These are phyloP conservation scores for Ondatra zibethicus DNA, from an alignment of 2,113 vertebrate genomes.

Conservation along the genomic window DNA sequence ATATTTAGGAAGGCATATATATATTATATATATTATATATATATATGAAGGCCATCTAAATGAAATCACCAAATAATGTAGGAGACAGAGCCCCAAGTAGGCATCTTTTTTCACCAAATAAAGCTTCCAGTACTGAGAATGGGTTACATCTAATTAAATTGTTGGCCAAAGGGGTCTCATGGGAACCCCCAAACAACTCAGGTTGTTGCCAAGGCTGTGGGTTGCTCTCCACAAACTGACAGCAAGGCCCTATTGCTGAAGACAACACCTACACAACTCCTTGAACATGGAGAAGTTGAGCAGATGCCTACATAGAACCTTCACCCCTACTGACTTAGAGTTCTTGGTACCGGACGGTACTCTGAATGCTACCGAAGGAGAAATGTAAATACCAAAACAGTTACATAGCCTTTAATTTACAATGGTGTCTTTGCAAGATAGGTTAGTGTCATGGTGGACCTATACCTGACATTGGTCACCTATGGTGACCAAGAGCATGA, in stretches of 20 bases:
- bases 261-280: neutral
- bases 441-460: neutral
- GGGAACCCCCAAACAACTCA: neutral
- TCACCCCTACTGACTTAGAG: neutral
- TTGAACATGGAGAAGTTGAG: neutral
- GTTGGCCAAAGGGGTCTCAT: neutral
- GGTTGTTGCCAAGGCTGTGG: neutral
- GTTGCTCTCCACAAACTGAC: neutral
- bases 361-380: neutral
- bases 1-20: too few relatives aligned
- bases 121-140: neutral
- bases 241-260: neutral
- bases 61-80: neutral
- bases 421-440: neutral
- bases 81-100: neutral
- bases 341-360: neutral
- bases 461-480: neutral
- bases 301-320: neutral
- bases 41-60: neutral
- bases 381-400: neutral
- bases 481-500: neutral
- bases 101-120: neutral
- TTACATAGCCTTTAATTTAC: neutral
- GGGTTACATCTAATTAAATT: neutral
- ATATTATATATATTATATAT: neutral